Base-by-base conservation (phyloP, 2,797 vertebrate genomes). In the Spinus pinus region DNA sequence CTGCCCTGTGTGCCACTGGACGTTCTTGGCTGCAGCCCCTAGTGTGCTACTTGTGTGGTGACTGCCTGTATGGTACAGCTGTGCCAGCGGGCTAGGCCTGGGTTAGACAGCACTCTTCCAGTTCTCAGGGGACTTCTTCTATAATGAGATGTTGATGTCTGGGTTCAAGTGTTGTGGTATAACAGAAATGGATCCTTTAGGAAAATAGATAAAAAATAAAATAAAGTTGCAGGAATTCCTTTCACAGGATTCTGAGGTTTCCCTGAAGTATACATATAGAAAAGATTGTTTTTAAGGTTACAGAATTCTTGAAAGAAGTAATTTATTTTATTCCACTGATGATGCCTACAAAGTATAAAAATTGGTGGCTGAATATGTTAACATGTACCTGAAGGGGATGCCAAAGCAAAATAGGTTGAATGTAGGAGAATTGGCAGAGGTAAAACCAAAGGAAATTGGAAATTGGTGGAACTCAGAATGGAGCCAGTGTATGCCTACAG, bases 21-120 rank as follows among this genome's bases (percentile, higher is more conserved):
- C 0, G 0, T 28, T 37, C 31, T 65, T 54, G 54, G 62, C 58
- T 71, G 67, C 41, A 42, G 27, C 75, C 13, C 4, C 1, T 49
- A 35, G 49, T 57, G 54, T 56, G 35, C n/a, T 62, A 0, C 62
- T 60, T 75, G 44, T 3, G 1, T 8, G n/a, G 27, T 0, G 0
- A 5, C 42, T 41, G 17, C 37, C 28, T 3, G 53, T 9, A 23
- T 23, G 10, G 18, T 39, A 15, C n/a, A 79, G 33, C 39, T 66
- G 12, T 54, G 53, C 53, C 53, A 23, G 53, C 9, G 31, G 21
- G 53, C 31, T 54, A 23, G 10, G 16, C 7, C 23, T 44, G 16
- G 42, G 19, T 54, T 46, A 25, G 31, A 14, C 31, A 54, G 60
- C 23, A 15, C 5, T 6, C 37, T 25, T 41, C 51, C 8, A 6